Evolutionary conservation across 2,797 vertebrate species (phyloP).

Genomic region (Rhinella marina): DNA sequence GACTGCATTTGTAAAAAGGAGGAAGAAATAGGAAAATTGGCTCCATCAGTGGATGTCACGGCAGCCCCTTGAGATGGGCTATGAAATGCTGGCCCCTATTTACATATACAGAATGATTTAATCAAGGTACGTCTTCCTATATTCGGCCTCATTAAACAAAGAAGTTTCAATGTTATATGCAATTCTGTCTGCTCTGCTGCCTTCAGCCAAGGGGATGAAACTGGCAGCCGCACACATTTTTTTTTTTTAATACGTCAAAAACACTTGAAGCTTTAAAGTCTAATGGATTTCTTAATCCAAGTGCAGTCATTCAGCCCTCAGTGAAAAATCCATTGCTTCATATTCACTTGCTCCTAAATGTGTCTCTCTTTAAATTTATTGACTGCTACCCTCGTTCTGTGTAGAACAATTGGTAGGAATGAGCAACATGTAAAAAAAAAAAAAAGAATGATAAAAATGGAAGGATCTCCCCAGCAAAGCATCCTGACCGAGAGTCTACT

Average conservation of each 20-base stretch:
- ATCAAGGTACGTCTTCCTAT: slow-evolving; percentile 99
- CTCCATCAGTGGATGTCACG: slow-evolving; percentile 84
- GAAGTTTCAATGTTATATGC: slow-evolving; percentile 97
- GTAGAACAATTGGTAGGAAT: slow-evolving; percentile 64
- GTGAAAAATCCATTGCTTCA: slow-evolving; percentile 88
- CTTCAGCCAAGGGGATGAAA: slow-evolving; percentile 92
- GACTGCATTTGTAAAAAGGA: slow-evolving; percentile 91
- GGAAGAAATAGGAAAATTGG: slow-evolving; percentile 84
- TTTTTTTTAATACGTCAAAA: slow-evolving; percentile 98
- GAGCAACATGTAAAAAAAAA: slow-evolving; percentile 86
- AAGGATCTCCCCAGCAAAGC: slow-evolving; percentile 92
- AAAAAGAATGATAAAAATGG: slow-evolving; percentile 87
- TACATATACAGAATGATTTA: slow-evolving; percentile 99
- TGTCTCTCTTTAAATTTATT: slow-evolving; percentile 93
- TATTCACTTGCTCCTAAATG: slow-evolving; percentile 90
- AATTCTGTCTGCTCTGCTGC: slow-evolving; percentile 90
- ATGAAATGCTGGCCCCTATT: slow-evolving; percentile 88
- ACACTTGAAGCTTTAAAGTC: slow-evolving; percentile 88
- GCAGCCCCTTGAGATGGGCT: slow-evolving; percentile 88
- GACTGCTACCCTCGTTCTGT: slow-evolving; percentile 86
- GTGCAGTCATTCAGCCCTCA: slow-evolving; percentile 89
- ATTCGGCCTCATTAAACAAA: slow-evolving; percentile 98
- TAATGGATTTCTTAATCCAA: slow-evolving; percentile 96
- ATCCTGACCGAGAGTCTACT: slow-evolving; percentile 85
- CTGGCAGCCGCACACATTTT: slow-evolving; percentile 75